These are phyloP conservation scores for Oligia strigilis DNA, from an alignment of 2,888 invertebrate genomes.

Conservation along the genomic window DNA sequence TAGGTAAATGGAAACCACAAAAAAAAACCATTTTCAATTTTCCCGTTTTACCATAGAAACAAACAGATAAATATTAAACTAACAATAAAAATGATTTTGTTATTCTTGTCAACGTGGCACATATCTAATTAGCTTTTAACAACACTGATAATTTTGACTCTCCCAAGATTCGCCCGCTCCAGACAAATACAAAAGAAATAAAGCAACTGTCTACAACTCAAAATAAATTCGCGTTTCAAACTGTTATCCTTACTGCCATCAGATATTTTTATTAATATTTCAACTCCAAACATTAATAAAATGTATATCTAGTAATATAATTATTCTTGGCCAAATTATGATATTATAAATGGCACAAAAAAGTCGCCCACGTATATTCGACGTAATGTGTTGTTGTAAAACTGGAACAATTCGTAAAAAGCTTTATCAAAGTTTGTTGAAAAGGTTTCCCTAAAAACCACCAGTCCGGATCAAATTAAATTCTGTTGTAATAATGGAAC, in stretches of 20 bases:
- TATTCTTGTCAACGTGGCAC: not conserved
- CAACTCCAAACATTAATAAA: not conserved
- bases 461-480: conserved; percentile 40
- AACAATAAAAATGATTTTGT: not conserved
- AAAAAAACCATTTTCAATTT: not conserved
- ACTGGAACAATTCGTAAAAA: conserved; percentile 37
- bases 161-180: not conserved
- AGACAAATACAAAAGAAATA: conserved; percentile 28
- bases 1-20: not conserved
- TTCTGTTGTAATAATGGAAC: conserved; percentile 40
- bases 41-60: not conserved
- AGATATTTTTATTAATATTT: conserved; percentile 2
- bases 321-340: not conserved
- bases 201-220: not conserved
- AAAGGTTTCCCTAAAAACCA: conserved; percentile 32
- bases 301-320: not conserved
- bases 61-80: not conserved
- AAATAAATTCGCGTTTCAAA: conserved; percentile 11
- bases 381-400: conserved; percentile 24
- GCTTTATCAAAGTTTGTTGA: conserved; percentile 32
- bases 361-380: not conserved
- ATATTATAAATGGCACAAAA: not conserved
- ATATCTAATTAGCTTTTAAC: not conserved
- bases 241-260: conserved; percentile 15
- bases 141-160: conserved; percentile 9